A percentile compares a stretch with the other conserved stretches of the same genome.
Evolutionary conservation across 2,797 vertebrate species (phyloP).

Genomic region (Pseudochirops corinnae): DNA sequence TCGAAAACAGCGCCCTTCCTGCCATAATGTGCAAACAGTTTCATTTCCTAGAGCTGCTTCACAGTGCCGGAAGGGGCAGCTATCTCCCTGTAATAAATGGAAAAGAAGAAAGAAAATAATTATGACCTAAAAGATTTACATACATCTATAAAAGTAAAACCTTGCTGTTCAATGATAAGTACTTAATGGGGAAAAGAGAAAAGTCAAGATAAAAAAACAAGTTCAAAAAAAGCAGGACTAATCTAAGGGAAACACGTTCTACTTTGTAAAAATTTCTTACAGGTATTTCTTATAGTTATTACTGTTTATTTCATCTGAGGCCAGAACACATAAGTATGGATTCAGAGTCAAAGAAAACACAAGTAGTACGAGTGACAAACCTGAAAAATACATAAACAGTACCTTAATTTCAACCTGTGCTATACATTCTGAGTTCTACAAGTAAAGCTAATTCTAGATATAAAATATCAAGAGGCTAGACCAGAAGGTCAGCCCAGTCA

Average conservation of each 20-base stretch:
- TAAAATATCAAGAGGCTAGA: constrained; percentile 4
- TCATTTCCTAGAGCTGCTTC: constrained; percentile 96
- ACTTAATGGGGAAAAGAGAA: constrained; percentile 15
- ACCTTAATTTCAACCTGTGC: constrained; percentile 36
- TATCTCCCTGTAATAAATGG: constrained; percentile 89
- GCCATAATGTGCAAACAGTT: constrained; percentile 93
- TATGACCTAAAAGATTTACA: constrained; percentile 24
- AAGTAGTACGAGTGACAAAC: neutral
- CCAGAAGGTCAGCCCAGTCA: constrained; percentile 13
- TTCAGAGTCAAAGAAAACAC: neutral
- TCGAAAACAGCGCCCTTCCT: constrained; percentile 94
- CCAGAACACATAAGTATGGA: neutral
- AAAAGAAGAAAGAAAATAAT: constrained; percentile 14
- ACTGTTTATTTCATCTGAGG: constrained; percentile 40
- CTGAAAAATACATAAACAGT: constrained; percentile 26
- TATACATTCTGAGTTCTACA: constrained; percentile 16
- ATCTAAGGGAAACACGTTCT: constrained; percentile 14
- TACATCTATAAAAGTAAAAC: neutral
- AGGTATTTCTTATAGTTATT: constrained; percentile 27
- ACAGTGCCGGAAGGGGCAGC: constrained; percentile 95
- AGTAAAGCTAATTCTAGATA: constrained; percentile 12
- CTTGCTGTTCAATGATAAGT: constrained; percentile 29
- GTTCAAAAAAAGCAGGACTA: neutral
- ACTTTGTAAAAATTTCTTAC: neutral
- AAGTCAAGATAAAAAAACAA: constrained; percentile 7